Conservation (phyloP, 2,888 invertebrate species). For the Panzeria rudis region DNA sequence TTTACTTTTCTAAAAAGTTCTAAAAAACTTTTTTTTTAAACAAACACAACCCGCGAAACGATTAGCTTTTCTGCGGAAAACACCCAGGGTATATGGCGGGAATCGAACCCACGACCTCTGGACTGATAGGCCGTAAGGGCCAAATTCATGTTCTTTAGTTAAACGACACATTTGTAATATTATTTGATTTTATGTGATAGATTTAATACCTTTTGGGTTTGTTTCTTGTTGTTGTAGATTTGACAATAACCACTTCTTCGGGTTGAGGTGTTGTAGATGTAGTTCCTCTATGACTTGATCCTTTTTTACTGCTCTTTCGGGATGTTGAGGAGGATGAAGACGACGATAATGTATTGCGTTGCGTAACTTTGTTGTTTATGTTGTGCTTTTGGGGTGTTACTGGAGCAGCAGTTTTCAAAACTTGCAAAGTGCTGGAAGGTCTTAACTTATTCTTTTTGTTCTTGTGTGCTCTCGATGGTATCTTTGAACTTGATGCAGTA, state of each 20-base stretch:
- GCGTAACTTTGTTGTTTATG: constrained; percentile 35
- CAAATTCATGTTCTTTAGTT: too few relatives aligned
- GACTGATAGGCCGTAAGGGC: too few relatives aligned
- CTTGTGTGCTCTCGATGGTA: constrained; percentile 85
- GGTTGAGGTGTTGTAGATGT: constrained; percentile 76
- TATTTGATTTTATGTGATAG: neutral
- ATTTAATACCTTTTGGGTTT: constrained; percentile 65
- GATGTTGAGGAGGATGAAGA: constrained; percentile 78
- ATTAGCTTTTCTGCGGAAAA: too few relatives aligned
- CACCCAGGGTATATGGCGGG: too few relatives aligned
- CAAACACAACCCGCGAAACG: too few relatives aligned
- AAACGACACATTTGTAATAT: too few relatives aligned
- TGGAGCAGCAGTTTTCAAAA: constrained; percentile 91
- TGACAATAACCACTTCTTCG: constrained; percentile 60
- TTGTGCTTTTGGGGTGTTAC: constrained; percentile 42
- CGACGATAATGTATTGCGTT: constrained; percentile 54
- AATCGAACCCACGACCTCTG: too few relatives aligned
- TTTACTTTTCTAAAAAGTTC: too few relatives aligned
- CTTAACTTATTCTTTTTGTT: constrained; percentile 86
- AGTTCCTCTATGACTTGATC: constrained; percentile 75
- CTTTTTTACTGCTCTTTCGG: constrained; percentile 64
- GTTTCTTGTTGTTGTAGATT: constrained; percentile 63
- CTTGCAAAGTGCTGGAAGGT: constrained; percentile 87
- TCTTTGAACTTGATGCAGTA: constrained; percentile 39
- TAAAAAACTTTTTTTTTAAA: too few relatives aligned